Evolutionary conservation across 2,797 vertebrate genomes (phyloP), one percentile per base, ranked within the genome.

Genomic region (Lindbergichthys nudifrons): DNA sequence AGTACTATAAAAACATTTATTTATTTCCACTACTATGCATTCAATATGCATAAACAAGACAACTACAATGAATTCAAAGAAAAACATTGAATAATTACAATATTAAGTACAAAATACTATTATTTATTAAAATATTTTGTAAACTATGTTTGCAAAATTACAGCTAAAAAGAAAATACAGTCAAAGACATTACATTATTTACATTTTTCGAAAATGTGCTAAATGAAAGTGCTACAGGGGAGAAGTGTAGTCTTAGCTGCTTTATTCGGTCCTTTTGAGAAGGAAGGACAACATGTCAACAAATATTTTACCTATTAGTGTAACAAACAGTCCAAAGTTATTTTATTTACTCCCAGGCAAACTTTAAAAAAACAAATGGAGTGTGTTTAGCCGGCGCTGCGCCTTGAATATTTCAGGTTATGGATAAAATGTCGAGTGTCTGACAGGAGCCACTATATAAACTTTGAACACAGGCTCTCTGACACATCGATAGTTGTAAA

Each of bases 401-500:
- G 52, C 75, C 65, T 70, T 87, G 75, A 79, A 84, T 89, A 83
- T 89, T 92, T 88, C 84, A 88, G 81, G 51, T 84, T 89, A 90
- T 92, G 65, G 91, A 93, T 84, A 83, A 91, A 90, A 80, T 89
- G 92, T 86, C 86, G 70, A 23, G 76, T 73, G 70, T 85, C 81
- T 89, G 88, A 89, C 85, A 87, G 82, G 80, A 85, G 32, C 77
- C 83, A 89, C 91, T 90, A 81, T 76, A 91, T 92, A 93, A 90
- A 89, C 82, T 88, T 89, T 91, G 83, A 91, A 89, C 87, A 89
- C 87, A 65, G 81, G 79, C 88, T 92, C 90, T 92, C 84, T 54
- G 71, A 90, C 83, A 89, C 87, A 82, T 91, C 92, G 65, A 92
- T 92, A 89, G 67, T 82, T 81, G 79, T 94, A 92, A 94, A 95